phyloP scores from a whole-genome alignment of 2,888 invertebrate genomes.

The Ellobium chinense region DNA sequence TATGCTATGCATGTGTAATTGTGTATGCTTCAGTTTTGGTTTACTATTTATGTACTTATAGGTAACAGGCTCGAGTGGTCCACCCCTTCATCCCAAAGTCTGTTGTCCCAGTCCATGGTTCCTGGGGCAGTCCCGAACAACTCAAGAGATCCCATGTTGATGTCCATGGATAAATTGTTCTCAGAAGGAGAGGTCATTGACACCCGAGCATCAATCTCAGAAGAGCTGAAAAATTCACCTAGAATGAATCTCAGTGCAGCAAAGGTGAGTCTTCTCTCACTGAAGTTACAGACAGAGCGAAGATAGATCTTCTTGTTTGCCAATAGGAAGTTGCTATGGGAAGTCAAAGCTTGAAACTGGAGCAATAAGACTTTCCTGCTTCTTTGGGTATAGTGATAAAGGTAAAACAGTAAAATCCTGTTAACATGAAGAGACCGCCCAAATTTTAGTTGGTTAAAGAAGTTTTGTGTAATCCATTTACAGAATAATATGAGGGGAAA shows the following conservation, averaged over 20 bases:
- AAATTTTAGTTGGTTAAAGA: no score
- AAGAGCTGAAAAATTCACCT: constrained; percentile 43
- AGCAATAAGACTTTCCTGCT: no score
- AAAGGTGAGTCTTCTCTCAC: constrained; percentile 20
- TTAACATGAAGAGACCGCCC: no score
- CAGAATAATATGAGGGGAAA: no score
- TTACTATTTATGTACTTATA: neutral
- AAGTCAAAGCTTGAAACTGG: no score
- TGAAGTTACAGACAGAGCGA: no score
- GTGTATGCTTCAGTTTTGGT: neutral
- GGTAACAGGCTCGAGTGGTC: constrained; percentile 42
- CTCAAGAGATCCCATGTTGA: constrained; percentile 85
- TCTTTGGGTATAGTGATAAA: no score
- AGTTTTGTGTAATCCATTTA: no score
- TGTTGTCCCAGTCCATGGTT: constrained; percentile 82
- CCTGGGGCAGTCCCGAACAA: constrained; percentile 20
- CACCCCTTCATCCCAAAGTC: constrained; percentile 19
- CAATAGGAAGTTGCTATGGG: no score
- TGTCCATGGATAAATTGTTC: constrained; percentile 93
- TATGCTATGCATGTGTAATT: no score
- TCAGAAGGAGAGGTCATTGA: constrained; percentile 78
- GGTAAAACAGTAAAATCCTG: no score
- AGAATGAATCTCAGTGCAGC: constrained; percentile 19
- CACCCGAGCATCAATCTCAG: constrained; percentile 62
- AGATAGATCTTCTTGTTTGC: no score